Conservation (phyloP, 2,113 vertebrate genomes). For the Leptodactylus fuscus region DNA sequence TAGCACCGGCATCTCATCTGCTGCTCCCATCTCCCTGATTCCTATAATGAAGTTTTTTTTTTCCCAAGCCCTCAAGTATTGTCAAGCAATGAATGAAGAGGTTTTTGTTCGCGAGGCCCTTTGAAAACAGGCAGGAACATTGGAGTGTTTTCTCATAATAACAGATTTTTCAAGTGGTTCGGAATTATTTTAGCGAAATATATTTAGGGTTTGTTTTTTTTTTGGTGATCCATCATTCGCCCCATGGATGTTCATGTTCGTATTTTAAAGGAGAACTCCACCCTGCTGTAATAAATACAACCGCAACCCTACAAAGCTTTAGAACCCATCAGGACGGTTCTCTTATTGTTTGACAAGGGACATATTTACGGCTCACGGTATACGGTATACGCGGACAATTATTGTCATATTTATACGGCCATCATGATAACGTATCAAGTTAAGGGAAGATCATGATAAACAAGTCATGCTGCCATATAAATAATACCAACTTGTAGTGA, state of each 20-base stretch:
- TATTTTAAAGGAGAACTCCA: not conserved
- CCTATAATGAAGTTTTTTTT: conserved; percentile 17
- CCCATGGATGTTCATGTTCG: too few species aligned
- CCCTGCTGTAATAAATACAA: not conserved
- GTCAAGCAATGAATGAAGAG: conserved; percentile 29
- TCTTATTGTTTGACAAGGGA: too few species aligned
- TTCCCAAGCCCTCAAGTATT: conserved; percentile 8
- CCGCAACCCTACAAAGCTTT: not conserved
- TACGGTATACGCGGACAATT: too few species aligned
- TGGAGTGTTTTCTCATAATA: conserved; percentile 23
- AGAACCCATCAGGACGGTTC: not conserved
- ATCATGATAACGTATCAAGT: too few species aligned
- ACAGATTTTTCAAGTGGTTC: conserved; percentile 25
- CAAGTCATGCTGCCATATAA: too few species aligned
- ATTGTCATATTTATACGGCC: too few species aligned
- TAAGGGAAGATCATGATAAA: too few species aligned
- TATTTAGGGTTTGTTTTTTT: not conserved
- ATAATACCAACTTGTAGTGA: too few species aligned
- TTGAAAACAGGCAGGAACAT: conserved; percentile 21
- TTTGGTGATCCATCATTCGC: not conserved
- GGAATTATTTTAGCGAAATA: not conserved
- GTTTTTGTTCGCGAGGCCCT: conserved; percentile 14
- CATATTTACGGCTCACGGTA: too few species aligned
- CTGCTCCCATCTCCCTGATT: not conserved
- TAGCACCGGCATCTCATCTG: not conserved